Percentiles rank a stretch among this genome's conserved stretches.
These are phyloP conservation scores for Bombylius major DNA, from an alignment of 2,888 invertebrate species.

Conservation along the genomic window DNA sequence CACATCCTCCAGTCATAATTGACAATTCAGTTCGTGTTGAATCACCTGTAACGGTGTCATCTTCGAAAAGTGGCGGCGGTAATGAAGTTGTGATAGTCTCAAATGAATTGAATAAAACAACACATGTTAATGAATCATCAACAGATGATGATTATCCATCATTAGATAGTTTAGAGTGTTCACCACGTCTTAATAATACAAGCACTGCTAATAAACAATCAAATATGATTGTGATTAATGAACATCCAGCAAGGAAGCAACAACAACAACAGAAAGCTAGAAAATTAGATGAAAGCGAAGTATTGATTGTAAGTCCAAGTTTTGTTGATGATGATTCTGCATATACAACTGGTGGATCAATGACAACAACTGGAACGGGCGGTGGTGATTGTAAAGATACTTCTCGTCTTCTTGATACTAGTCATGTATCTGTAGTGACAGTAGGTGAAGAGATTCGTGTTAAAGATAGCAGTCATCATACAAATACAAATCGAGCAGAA, in stretches of 20 bases:
- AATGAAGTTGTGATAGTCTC: slow-evolving; percentile 73
- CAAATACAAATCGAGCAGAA: slow-evolving; percentile 11
- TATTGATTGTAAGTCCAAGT: slow-evolving; percentile 64
- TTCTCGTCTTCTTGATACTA: slow-evolving; percentile 50
- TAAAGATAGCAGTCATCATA: slow-evolving; percentile 49
- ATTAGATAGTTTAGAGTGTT: slow-evolving; percentile 59
- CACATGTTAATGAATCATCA: slow-evolving; percentile 50
- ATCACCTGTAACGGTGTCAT: slow-evolving; percentile 1
- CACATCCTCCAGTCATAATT: slow-evolving; percentile 64
- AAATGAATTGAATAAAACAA: slow-evolving; percentile 61
- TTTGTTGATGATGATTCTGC: slow-evolving; percentile 52
- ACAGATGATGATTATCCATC: slow-evolving; percentile 68
- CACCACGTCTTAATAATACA: slow-evolving; percentile 15
- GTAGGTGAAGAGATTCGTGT: slow-evolving; percentile 71
- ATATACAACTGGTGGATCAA: slow-evolving; percentile 32
- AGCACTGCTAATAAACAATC: slow-evolving; percentile 21
- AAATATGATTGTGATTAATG: slow-evolving; percentile 28
- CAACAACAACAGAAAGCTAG: slow-evolving; percentile 35
- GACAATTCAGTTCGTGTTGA: slow-evolving; percentile 41
- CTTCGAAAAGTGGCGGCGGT: slow-evolving; percentile 11
- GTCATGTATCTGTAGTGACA: slow-evolving; percentile 84
- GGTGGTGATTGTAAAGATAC: slow-evolving; percentile 25
- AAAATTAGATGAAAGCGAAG: slow-evolving; percentile 76
- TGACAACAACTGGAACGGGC: slow-evolving; percentile 18
- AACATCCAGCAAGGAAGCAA: slow-evolving; percentile 26